Base-by-base conservation (phyloP, 1,140 invertebrate species). In the Archivesica marissinica region DNA sequence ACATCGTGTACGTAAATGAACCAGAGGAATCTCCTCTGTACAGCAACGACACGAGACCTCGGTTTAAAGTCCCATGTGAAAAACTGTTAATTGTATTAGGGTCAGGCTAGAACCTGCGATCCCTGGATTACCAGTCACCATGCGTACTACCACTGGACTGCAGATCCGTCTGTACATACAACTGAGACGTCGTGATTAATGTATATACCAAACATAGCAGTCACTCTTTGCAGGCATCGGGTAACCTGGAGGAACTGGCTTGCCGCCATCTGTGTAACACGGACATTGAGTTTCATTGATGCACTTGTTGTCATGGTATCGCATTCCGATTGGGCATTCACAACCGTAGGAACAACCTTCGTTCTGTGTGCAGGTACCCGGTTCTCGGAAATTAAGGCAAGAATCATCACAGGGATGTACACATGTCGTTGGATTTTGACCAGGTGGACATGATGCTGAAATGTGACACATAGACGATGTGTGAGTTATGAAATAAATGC, bases 211-310 rank as follows among this genome's bases (percentile, higher is more conserved):
- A 7, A 17, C 35, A 47, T 74, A 35, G 54, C 82, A 84, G 3
- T 56, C 52, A 9, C 44, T 52, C 25, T 20, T 25, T 28, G 33
- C 35, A 66, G 39, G 28, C 17, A 50, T 13, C 0, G 17, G 11
- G 20, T 39, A 23, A 17, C 68, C 50, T 64, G 39, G 7, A 7
- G 9, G 41, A 0, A 85, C 75, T 17, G 83, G 35, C 3, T 50
- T 54, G 23, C 83, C 83, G n/a, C 70, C 59, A 9, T 61, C 25
- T 61, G 70, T 54, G 52, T 86, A 86, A 54, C 84, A 86, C 11
- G 76, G 76, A 54, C 84, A 86, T 0, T 86, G 39, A 0, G 52
- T 39, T 64, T 79, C 66, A 23, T 74, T 50, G 41, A 86, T 44
- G 66, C 84, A 86, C 0, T 35, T 11, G 25, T 41, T 30, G 23